Conservation (phyloP, 2,888 invertebrate genomes). For the Eucriotettix oculatus region DNA sequence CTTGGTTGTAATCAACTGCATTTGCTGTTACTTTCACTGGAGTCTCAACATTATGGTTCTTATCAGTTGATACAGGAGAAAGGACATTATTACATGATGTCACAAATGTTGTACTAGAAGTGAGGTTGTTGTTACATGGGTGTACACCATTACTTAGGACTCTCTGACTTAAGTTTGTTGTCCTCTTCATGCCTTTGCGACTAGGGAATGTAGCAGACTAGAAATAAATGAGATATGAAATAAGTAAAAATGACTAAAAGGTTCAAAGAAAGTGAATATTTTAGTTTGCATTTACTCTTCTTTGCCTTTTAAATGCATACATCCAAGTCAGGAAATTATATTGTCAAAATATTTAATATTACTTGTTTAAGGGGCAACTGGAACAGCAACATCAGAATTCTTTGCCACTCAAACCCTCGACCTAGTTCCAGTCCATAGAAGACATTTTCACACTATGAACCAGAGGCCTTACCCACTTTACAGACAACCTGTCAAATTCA, state of each 20-base stretch:
- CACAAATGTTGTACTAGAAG: no score
- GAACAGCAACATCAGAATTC: no score
- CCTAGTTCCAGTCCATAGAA: no score
- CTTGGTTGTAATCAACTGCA: background rate
- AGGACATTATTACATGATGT: background rate
- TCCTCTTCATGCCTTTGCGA: constrained; percentile 3
- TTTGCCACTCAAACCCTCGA: no score
- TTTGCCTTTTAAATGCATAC: no score
- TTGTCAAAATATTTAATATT: no score
- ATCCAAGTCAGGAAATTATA: no score
- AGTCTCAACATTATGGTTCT: constrained; percentile 5
- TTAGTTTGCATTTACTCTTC: no score
- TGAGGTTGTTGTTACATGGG: constrained; percentile 1
- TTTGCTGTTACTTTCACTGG: background rate
- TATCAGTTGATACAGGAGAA: constrained; percentile 4
- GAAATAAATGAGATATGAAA: background rate
- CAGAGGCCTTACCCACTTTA: no score
- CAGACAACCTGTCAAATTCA: no score
- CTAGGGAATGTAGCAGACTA: constrained; percentile 11
- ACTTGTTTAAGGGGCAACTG: no score
- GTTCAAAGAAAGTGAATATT: background rate
- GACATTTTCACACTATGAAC: no score
- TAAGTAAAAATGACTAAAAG: background rate
- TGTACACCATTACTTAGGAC: constrained; percentile 6
- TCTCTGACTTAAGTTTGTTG: constrained; percentile 5